Conservation (phyloP, 2,113 vertebrate genomes). For the Myotis davidii region DNA sequence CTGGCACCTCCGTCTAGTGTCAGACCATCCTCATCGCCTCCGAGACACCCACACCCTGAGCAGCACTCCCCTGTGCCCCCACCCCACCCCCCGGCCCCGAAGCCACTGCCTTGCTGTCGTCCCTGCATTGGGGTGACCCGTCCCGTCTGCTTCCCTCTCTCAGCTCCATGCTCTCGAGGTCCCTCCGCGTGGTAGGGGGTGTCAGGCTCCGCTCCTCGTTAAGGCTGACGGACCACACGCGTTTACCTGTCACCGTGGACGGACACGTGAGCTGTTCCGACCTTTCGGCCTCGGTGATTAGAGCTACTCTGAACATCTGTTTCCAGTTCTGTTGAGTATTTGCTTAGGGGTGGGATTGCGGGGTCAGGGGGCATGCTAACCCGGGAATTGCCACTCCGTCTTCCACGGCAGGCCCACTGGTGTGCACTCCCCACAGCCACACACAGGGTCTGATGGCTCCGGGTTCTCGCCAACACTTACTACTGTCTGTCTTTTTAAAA, state of each 20-base stretch:
- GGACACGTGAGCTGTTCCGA: fast-evolving
- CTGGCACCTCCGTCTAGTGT: fast-evolving
- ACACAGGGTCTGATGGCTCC: not conserved
- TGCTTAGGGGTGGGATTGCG: not conserved
- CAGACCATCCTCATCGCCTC: not conserved
- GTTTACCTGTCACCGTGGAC: fast-evolving
- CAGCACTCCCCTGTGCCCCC: too few species aligned
- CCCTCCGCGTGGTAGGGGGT: fast-evolving
- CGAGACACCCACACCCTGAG: fast-evolving
- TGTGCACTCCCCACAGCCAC: too few species aligned
- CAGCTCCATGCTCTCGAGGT: fast-evolving
- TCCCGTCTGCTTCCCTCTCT: not conserved
- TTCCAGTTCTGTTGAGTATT: not conserved
- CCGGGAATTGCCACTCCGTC: fast-evolving
- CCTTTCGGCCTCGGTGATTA: not conserved
- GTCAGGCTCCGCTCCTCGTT: fast-evolving
- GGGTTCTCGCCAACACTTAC: fast-evolving
- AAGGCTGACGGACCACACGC: fast-evolving
- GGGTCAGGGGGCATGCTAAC: too few species aligned
- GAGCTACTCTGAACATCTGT: not conserved
- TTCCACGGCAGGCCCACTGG: not conserved
- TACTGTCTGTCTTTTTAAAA: not conserved
- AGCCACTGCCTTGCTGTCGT: fast-evolving
- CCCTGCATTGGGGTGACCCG: too few species aligned
- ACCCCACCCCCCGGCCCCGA: too few species aligned